phyloP scores from a whole-genome alignment of 2,113 vertebrate genomes.

The Porphyrio hochstetteri region DNA sequence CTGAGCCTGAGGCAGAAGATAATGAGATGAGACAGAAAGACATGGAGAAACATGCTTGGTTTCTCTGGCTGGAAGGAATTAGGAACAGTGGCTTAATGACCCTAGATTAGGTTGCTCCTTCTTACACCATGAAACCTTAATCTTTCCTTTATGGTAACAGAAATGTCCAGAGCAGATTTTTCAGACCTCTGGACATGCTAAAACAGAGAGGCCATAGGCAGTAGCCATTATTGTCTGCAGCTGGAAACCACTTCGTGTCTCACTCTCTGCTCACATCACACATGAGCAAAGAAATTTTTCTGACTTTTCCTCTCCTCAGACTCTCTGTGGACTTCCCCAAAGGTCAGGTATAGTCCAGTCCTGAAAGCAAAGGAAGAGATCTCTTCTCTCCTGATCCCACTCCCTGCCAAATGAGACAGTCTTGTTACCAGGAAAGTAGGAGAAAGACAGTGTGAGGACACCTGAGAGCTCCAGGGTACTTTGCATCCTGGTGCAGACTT shows the following conservation, averaged over 20 bases:
- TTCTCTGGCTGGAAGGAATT: background rate
- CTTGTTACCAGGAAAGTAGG: background rate
- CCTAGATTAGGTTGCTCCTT: background rate
- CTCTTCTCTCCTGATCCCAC: background rate
- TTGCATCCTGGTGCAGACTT: background rate
- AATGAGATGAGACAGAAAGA: background rate
- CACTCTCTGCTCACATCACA: background rate
- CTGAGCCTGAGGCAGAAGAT: background rate
- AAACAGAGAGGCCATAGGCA: background rate
- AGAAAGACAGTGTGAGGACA: background rate
- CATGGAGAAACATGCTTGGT: background rate
- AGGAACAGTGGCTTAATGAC: background rate
- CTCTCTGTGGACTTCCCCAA: background rate
- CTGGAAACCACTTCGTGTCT: accelerated
- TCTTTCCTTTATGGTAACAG: background rate
- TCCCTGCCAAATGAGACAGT: background rate
- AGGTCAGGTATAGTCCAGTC: background rate
- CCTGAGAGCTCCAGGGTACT: background rate
- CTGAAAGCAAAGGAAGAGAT: background rate
- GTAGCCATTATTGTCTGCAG: background rate
- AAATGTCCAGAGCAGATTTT: background rate
- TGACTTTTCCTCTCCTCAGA: background rate
- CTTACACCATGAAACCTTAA: background rate
- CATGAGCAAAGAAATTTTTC: background rate
- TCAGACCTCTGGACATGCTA: background rate